Percentiles rank a stretch among this genome's conserved stretches.
These are phyloP conservation scores for Zaprionus ornatus DNA, from an alignment of 1,140 invertebrate species.

Conservation along the genomic window DNA sequence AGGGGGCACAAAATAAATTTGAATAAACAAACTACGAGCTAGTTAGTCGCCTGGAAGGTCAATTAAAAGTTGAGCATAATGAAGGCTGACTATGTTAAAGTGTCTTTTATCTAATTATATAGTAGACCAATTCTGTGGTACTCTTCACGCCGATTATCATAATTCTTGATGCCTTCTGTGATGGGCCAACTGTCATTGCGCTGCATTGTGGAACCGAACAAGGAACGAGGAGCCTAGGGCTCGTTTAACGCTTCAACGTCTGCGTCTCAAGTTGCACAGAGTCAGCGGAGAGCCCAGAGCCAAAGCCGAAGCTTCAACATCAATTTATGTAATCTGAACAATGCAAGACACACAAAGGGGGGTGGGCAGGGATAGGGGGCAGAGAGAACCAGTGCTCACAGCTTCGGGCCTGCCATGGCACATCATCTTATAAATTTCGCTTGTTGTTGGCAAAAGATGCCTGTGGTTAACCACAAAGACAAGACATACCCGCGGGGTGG, in stretches of 20 bases:
- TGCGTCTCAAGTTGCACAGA: constrained; percentile 39
- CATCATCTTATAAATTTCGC: constrained; percentile 81
- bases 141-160: constrained; percentile 46
- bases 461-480: constrained; percentile 74
- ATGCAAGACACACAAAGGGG: constrained; percentile 29
- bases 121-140: background rate
- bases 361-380: no score
- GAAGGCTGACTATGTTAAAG: background rate
- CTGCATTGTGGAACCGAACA: background rate
- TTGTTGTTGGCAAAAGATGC: constrained; percentile 67
- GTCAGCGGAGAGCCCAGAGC: constrained; percentile 19
- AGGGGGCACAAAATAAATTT: constrained; percentile 34
- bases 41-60: constrained; percentile 17
- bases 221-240: constrained; percentile 13
- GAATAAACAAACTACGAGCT: constrained; percentile 18
- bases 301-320: constrained; percentile 57
- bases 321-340: constrained; percentile 81
- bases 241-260: constrained; percentile 42
- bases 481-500: constrained; percentile 3
- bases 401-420: constrained; percentile 50
- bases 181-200: constrained; percentile 50
- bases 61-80: constrained; percentile 21
- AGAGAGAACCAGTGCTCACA: constrained; percentile 1
- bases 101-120: constrained; percentile 47
- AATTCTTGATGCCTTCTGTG: constrained; percentile 35